Evolutionary conservation across 2,797 vertebrate species (phyloP).

Genomic region (Anguilla marmorata): DNA sequence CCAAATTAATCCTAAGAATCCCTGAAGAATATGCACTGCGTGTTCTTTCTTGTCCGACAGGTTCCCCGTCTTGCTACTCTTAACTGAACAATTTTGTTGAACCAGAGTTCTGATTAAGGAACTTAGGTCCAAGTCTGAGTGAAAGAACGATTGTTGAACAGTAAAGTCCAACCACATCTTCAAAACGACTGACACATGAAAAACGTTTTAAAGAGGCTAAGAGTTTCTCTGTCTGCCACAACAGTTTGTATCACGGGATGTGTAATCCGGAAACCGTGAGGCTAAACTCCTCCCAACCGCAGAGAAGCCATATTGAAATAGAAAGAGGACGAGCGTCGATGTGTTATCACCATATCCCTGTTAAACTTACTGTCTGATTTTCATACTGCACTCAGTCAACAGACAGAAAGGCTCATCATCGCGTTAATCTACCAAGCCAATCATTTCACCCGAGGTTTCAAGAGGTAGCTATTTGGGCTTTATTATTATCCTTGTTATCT

Average conservation of each 20-base stretch:
- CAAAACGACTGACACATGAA: too few relatives aligned
- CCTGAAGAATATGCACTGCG: background rate
- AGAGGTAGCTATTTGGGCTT: conserved; percentile 27
- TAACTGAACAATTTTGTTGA: background rate
- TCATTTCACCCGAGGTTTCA: conserved; percentile 28
- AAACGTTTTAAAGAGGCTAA: background rate
- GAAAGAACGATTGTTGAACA: background rate
- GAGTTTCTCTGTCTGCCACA: background rate
- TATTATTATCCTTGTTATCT: background rate
- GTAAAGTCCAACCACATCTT: background rate
- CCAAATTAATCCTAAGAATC: background rate
- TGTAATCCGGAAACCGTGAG: conserved; percentile 31
- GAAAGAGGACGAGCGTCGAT: conserved; percentile 27
- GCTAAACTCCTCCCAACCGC: conserved; percentile 31
- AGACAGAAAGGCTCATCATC: conserved; percentile 7
- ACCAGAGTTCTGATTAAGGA: background rate
- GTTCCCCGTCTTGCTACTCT: background rate
- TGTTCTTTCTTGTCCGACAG: background rate
- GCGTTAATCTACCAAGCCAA: conserved; percentile 25
- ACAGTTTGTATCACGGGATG: background rate
- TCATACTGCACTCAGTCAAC: background rate
- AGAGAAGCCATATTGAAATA: conserved; percentile 35
- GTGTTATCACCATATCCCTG: conserved; percentile 18
- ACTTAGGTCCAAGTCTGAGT: background rate
- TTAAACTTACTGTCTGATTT: conserved; percentile 1